phyloP scores from a whole-genome alignment of 2,797 vertebrate genomes.

The Alcedo atthis region DNA sequence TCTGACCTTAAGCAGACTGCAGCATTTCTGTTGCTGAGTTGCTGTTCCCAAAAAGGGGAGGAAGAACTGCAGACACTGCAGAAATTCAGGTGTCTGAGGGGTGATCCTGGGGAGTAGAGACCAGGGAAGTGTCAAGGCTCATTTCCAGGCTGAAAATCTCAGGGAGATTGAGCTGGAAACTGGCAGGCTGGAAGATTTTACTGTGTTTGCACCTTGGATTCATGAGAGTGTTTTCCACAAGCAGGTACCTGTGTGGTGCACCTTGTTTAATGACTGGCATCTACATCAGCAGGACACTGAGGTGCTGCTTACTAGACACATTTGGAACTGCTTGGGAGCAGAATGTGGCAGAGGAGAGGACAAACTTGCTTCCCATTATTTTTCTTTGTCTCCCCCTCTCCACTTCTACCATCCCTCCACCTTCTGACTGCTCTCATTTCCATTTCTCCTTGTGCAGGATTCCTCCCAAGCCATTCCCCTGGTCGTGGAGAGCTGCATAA shows the following conservation, averaged over 20 bases:
- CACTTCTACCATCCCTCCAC: background rate
- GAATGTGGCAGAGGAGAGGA: background rate
- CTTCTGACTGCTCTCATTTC: background rate
- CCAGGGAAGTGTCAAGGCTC: background rate
- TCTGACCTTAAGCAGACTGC: background rate
- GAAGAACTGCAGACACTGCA: background rate
- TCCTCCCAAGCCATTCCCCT: constrained; percentile 92
- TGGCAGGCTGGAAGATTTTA: background rate
- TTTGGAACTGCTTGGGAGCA: background rate
- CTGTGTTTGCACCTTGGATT: background rate
- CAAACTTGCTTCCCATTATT: background rate
- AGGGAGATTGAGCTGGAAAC: background rate
- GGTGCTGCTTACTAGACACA: background rate
- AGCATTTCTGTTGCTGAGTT: background rate
- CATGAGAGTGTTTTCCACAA: background rate
- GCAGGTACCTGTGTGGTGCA: background rate
- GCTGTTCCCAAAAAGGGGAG: background rate
- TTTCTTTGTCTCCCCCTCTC: too few species aligned
- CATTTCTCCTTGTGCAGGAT: constrained; percentile 79
- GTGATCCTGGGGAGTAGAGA: background rate
- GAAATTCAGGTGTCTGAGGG: background rate
- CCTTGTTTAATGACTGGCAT: background rate
- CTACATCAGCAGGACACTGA: background rate
- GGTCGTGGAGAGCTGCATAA: constrained; percentile 97
- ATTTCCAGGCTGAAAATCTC: background rate